phyloP scores from a whole-genome alignment of 2,888 invertebrate species.

The Argyra leucocephala region DNA sequence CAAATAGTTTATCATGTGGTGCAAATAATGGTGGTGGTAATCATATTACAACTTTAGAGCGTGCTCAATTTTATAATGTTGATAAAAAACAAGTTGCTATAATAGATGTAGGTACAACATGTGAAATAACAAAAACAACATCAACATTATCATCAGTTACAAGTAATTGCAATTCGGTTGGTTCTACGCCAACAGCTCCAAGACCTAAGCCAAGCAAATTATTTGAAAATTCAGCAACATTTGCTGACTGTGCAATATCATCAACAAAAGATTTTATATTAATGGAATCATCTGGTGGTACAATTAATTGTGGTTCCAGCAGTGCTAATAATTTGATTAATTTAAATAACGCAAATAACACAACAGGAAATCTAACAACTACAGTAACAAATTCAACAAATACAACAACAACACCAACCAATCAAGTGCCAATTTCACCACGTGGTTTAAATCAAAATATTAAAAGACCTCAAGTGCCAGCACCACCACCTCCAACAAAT shows the following conservation, averaged over 20 bases:
- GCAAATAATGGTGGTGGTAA: slow-evolving; percentile 13
- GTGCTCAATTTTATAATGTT: slow-evolving; percentile 26
- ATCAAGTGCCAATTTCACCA: slow-evolving; percentile 24
- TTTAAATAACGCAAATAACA: not conserved
- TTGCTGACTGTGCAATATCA: slow-evolving; percentile 19
- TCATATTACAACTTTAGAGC: slow-evolving; percentile 23
- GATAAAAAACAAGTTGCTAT: slow-evolving; percentile 26
- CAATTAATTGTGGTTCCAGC: not conserved
- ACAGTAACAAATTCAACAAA: not conserved
- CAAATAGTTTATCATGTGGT: slow-evolving; percentile 8
- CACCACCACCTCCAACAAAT: slow-evolving; percentile 25
- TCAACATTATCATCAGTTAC: slow-evolving; percentile 14
- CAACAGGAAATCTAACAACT: not conserved
- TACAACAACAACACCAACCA: slow-evolving; percentile 11
- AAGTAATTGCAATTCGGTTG: not conserved
- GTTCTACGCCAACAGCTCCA: not conserved
- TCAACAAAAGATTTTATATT: slow-evolving; percentile 17
- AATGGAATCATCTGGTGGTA: slow-evolving; percentile 7
- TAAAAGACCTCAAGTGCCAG: slow-evolving; percentile 25
- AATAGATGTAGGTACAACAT: slow-evolving; percentile 22
- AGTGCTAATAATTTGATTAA: not conserved
- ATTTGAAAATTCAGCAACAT: slow-evolving; percentile 16
- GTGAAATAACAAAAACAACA: slow-evolving; percentile 9
- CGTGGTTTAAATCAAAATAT: slow-evolving; percentile 25
- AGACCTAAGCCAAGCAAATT: not conserved